phyloP scores from a whole-genome alignment of 2,113 vertebrate genomes.

The Galbula dea region DNA sequence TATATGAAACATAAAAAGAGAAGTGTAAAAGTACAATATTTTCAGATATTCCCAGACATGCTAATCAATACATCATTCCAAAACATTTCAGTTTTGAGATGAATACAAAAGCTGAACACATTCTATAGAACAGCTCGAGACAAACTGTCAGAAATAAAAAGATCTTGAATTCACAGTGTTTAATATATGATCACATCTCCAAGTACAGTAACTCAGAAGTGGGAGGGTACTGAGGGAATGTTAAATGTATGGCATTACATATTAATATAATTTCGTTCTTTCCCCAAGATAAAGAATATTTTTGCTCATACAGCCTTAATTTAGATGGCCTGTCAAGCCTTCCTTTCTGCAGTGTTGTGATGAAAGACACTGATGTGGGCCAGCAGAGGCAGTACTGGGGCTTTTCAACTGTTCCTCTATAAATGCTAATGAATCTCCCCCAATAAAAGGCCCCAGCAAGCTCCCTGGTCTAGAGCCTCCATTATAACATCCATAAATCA shows the following conservation, averaged over 20 bases:
- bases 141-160: neutral
- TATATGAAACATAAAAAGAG: neutral
- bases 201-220: slow-evolving; percentile 1
- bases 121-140: neutral
- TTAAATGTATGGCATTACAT: slow-evolving; percentile 25
- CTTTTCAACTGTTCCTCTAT: neutral
- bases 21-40: neutral
- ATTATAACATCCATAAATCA: neutral
- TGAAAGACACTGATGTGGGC: slow-evolving; percentile 30
- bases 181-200: slow-evolving; percentile 6
- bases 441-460: neutral
- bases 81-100: neutral
- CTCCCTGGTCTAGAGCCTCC: neutral
- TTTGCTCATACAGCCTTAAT: neutral
- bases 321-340: slow-evolving; percentile 3
- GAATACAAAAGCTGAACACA: neutral
- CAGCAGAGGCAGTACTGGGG: neutral
- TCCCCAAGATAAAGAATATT: slow-evolving; percentile 16
- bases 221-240: slow-evolving; percentile 57
- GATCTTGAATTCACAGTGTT: neutral
- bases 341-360: slow-evolving; percentile 9
- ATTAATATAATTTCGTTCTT: slow-evolving; percentile 57
- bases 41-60: neutral
- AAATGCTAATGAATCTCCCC: neutral
- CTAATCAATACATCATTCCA: neutral